These are phyloP conservation scores for Arge pagana DNA, from an alignment of 2,888 invertebrate genomes.

Conservation along the genomic window DNA sequence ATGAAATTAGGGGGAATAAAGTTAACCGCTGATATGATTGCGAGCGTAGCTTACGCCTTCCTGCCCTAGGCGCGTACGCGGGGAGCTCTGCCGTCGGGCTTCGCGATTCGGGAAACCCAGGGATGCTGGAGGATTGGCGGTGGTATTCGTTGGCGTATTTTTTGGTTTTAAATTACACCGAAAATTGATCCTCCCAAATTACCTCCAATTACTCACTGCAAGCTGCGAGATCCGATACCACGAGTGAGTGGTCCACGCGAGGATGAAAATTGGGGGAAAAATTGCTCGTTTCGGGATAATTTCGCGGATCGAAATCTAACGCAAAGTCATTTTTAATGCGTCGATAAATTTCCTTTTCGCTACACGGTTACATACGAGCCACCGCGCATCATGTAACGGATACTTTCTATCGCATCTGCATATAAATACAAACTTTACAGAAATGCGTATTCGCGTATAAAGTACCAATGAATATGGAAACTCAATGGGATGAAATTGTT, in stretches of 20 bases:
- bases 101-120: constrained; percentile 19
- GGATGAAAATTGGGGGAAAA: no score
- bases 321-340: no score
- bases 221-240: constrained; percentile 23
- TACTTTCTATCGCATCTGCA: no score
- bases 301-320: no score
- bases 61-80: constrained; percentile 22
- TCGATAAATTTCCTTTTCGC: no score
- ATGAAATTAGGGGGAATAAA: constrained; percentile 53
- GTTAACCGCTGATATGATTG: constrained; percentile 49
- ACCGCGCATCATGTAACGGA: no score
- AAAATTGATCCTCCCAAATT: constrained; percentile 49
- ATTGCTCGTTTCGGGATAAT: no score
- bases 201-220: constrained; percentile 45
- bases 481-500: no score
- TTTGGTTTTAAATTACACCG: constrained; percentile 47
- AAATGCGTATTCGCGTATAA: no score
- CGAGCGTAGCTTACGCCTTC: constrained; percentile 17
- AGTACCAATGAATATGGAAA: no score
- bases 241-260: constrained; percentile 26
- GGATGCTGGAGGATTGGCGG: constrained; percentile 16
- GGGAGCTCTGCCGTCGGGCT: constrained; percentile 23
- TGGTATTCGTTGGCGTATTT: constrained; percentile 36
- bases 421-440: no score
- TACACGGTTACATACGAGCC: no score